Base-by-base conservation (phyloP, 2,113 vertebrate species). In the Lathamus discolor region DNA sequence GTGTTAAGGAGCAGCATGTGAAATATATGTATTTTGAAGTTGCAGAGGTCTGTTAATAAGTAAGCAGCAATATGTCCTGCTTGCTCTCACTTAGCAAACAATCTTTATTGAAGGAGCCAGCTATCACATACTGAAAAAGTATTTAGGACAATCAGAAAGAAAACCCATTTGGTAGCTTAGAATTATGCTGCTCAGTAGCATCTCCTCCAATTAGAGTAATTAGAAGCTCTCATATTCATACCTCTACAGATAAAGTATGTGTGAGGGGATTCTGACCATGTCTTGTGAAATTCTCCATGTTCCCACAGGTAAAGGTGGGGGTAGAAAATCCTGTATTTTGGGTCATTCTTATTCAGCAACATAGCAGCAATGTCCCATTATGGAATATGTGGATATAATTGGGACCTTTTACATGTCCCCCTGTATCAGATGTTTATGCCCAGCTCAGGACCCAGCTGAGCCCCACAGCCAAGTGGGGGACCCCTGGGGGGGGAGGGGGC, bases 401-500 rank as follows among this genome's bases (percentile, higher is more conserved):
- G 11, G 14, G 35, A 63, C 29, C 35, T 24, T 61, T 39, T 35
- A 72, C 27, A 49, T 37, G 35, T 16, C 25, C n/a, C 25, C 13
- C 48, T 51, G 23, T 43, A n/a, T 8, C 16, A 33, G 29, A 17
- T n/a, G 17, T 6, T 51, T 5, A 0, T 35, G 20, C 7, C 13
- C 41, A 59, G 22, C 8, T 20, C 33, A 59, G 57, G 57, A 59
- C 57, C 22, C 33, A 35, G 57, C 57, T 23, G 55, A 59, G 33
- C 33, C 55, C 20, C 20, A 35, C 57, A 59, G 57, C 33, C 55
- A n/a, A 59, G 55, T 6, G 1, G 13, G 20, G 33, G 33, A 13
- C 1, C 6, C 33, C 4, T 9, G 41, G 9, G 13, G 13, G 57
- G 13, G 14, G 13, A 6, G 22, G 13, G 57, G 2, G 19, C 9